Base-by-base conservation (phyloP, 1,140 invertebrate genomes). In the Leptinotarsa defecta region DNA sequence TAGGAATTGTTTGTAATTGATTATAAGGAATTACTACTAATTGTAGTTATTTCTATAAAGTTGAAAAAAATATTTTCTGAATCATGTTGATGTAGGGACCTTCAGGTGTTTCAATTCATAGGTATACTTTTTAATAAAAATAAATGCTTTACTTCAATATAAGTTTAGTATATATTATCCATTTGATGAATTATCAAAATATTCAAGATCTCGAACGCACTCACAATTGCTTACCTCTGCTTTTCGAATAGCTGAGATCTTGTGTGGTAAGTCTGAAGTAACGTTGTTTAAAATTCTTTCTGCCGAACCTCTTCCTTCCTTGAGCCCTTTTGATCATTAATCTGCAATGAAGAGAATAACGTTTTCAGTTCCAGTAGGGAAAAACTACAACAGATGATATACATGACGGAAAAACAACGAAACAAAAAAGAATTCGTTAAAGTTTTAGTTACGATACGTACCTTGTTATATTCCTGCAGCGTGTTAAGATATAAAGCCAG, bases 321-420 rank as follows among this genome's bases (percentile, higher is more conserved):
- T 96, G 94, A 75, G 95, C 93, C 84, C 94, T 90, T 87, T 96
- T 97, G 78, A 94, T 94, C 93, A 97, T 94, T 81, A 92, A 88
- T 84, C 94, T 95, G 86, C 22, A 87, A 88, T 57, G 52, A 19
- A 57, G 13, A 57, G 52, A 57, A 57, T n/a, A n/a, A 57, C 0
- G 4, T 17, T 57, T 15, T 17, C 17, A 17, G 17, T 19, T 57
- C 52, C 15, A 57, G 3, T 2, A 19, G 15, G 4, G 17, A 8
- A 57, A 15, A 19, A 13, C 4, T 19, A 15, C 52, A 4, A 34
- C 27, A 34, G 27, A 34, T 34, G 27, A 57, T 57, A 43, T 43
- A 11, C 34, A 43, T 43, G 34, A 43, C 8, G 1, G 4, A 57
- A 17, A 57, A n/a, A 57, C n/a, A 19, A 57, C 2, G 1, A 57